Base-by-base conservation (phyloP, 2,888 invertebrate genomes). In the Phalangium opilio region DNA sequence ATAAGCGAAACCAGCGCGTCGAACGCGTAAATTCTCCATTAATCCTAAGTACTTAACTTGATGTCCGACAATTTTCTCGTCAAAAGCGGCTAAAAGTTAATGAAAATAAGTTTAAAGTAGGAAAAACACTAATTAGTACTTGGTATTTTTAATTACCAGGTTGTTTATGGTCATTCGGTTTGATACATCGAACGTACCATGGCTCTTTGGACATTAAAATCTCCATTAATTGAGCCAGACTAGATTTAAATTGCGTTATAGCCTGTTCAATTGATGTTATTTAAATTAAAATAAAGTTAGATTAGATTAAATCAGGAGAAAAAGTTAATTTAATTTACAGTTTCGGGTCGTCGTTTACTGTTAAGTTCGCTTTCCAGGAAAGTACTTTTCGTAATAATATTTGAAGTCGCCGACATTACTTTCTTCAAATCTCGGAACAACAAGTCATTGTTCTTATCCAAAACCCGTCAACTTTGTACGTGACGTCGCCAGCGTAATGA, bases 361-460 rank as follows among this genome's bases (percentile, higher is more conserved):
- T 48, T 53, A 2, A 65, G 54, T 47, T 65, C 67, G 12, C 57
- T 55, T 45, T 54, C 50, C 15, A 56, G 55, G 49, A 57, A 61
- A 11, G 57, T 50, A 27, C 49, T 41, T 58, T 72, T 72, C 1
- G 77, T 72, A 51, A 83, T 80, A 1, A 65, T 63, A 60, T 83
- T 83, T 1, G 68, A 70, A 0, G 81, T 75, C 47, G 75, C 72
- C 18, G 80, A 77, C 81, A 38, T 41, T 47, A 66, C 64, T 59
- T 82, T 81, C 63, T 86, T 79, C 27, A 91, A 73, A 68, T 91
- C 89, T 44, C 90, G 70, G 72, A 81, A 91, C 33, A 91, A 69
- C 40, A 89, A 70, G 64, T 91, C 90, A 66, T 89, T 91, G 71
- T 91, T 91, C 70, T 91, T 91, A 64, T 91, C 90, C 50, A 91